These are phyloP conservation scores for Toxonevra muliebris DNA, from an alignment of 2,888 invertebrate genomes.

Conservation along the genomic window DNA sequence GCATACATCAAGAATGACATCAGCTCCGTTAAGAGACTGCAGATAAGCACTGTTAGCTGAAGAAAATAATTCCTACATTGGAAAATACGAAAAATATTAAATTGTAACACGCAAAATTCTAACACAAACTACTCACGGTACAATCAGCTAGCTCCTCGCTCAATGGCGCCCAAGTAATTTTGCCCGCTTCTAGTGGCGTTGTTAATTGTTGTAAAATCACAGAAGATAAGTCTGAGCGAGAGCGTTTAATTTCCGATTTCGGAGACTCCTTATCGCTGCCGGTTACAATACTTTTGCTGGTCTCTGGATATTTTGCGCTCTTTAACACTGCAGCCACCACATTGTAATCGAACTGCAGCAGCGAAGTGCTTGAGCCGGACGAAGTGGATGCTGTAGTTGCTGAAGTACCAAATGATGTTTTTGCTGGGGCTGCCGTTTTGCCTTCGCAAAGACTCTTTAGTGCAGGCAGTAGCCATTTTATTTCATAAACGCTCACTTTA, in stretches of 20 bases:
- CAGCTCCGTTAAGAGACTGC: slow-evolving; percentile 83
- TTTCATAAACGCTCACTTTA: slow-evolving; percentile 62
- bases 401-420: slow-evolving; percentile 19
- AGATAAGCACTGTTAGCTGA: slow-evolving; percentile 81
- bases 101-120: slow-evolving; percentile 1
- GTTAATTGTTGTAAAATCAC: slow-evolving; percentile 79
- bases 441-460: slow-evolving; percentile 78
- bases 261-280: slow-evolving; percentile 70
- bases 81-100: slow-evolving; percentile 8
- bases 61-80: slow-evolving; percentile 77
- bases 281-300: slow-evolving; percentile 64
- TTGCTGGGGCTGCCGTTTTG: slow-evolving; percentile 49
- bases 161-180: slow-evolving; percentile 65
- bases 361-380: slow-evolving; percentile 22
- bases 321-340: slow-evolving; percentile 82
- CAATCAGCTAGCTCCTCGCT: slow-evolving; percentile 65
- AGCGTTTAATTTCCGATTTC: slow-evolving; percentile 68
- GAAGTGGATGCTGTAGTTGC: slow-evolving; percentile 19
- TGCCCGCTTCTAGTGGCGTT: slow-evolving; percentile 72
- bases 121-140: slow-evolving; percentile 54
- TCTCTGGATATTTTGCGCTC: slow-evolving; percentile 74
- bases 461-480: slow-evolving; percentile 73
- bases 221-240: slow-evolving; percentile 75
- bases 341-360: slow-evolving; percentile 74
- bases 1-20: slow-evolving; percentile 83